phyloP scores from a whole-genome alignment of 1,140 invertebrate genomes.

The Hypsibius dujardini region DNA sequence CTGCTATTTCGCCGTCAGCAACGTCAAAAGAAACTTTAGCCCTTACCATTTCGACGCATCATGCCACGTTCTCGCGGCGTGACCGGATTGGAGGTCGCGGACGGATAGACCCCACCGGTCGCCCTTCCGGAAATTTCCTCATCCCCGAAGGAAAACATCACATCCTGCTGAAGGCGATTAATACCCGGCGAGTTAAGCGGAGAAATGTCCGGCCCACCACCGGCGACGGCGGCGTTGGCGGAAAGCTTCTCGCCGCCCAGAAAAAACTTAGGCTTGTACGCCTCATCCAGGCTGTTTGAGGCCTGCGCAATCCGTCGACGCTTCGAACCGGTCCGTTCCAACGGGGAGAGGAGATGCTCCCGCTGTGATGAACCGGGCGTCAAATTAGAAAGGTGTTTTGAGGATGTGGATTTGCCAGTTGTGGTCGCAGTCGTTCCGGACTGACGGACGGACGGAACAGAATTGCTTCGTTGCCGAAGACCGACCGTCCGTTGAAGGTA shows the following conservation, averaged over 20 bases:
- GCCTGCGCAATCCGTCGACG: neutral
- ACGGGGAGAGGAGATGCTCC: neutral
- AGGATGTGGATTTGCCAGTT: no score
- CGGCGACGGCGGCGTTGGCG: neutral
- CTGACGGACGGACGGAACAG: constrained; percentile 22
- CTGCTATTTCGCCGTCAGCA: no score
- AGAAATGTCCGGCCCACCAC: neutral
- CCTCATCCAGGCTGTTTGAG: neutral
- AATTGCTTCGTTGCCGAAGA: constrained; percentile 26
- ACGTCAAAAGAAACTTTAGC: no score
- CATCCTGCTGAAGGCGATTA: neutral
- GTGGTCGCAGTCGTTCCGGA: no score
- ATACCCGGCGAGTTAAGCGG: neutral
- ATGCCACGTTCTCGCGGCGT: neutral
- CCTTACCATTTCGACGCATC: no score
- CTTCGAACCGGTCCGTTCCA: neutral
- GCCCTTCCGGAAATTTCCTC: neutral
- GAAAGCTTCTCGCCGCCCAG: neutral
- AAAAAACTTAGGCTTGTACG: neutral
- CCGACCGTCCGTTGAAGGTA: constrained; percentile 23
- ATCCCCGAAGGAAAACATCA: neutral
- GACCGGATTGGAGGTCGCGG: constrained; percentile 2
- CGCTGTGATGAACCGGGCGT: neutral
- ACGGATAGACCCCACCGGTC: neutral
- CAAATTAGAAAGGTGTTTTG: no score